Percentiles rank a stretch among this genome's conserved stretches.
Evolutionary conservation across 2,888 invertebrate species (phyloP).

Genomic region (Habrosyne pyritoides): DNA sequence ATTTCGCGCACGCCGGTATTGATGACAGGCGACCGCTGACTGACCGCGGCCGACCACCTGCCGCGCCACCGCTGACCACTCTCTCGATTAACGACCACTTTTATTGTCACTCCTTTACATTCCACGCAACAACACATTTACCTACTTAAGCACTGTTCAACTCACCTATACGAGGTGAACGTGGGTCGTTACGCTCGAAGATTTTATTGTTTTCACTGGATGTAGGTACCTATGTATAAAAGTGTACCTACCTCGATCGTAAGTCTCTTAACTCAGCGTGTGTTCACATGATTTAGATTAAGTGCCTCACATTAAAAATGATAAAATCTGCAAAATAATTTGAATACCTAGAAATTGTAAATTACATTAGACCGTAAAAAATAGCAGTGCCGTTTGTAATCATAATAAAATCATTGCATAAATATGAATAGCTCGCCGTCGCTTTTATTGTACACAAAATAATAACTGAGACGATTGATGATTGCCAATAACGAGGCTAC

Average conservation of each 20-base stretch:
- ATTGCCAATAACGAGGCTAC: background rate
- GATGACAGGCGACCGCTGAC: background rate
- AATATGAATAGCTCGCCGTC: too few relatives aligned
- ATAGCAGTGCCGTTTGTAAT: background rate
- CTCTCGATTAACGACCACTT: slow-evolving; percentile 11
- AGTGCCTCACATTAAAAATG: background rate
- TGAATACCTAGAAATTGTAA: background rate
- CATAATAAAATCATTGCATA: too few relatives aligned
- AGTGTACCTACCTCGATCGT: background rate
- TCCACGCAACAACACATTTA: background rate
- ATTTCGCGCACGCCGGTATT: slow-evolving; percentile 10
- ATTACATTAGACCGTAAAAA: background rate
- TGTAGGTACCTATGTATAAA: background rate
- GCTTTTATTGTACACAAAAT: too few relatives aligned
- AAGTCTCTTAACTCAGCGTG: background rate
- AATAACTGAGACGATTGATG: background rate
- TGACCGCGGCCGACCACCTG: slow-evolving; percentile 32
- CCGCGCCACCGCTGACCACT: slow-evolving; percentile 18
- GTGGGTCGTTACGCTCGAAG: background rate
- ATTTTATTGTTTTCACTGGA: background rate
- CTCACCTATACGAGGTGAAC: background rate
- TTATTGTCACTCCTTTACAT: background rate
- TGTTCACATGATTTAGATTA: background rate
- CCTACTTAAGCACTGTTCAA: background rate
- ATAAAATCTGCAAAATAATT: background rate